Evolutionary conservation across 2,797 vertebrate genomes (phyloP).

Genomic region (Falco naumanni): DNA sequence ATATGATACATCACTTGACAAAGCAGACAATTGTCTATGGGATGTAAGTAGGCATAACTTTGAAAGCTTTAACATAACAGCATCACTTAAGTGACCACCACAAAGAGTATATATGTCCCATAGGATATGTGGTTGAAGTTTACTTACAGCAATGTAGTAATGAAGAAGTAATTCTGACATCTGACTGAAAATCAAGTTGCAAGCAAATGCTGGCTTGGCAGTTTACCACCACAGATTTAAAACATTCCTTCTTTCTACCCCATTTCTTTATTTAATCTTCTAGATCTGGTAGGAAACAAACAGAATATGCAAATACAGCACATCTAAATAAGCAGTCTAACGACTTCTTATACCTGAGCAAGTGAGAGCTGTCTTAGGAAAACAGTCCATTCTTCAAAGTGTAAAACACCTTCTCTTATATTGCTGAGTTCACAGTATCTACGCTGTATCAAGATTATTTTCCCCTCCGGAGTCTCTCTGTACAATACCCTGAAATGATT

Average conservation of each 20-base stretch:
- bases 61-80: background rate
- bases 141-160: background rate
- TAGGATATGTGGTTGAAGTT: background rate
- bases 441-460: background rate
- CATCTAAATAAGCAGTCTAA: background rate
- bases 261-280: background rate
- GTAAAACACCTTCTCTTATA: background rate
- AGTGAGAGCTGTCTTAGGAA: background rate
- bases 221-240: background rate
- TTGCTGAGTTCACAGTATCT: background rate
- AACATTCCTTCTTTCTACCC: background rate
- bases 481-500: background rate
- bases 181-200: background rate
- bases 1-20: background rate
- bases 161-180: background rate
- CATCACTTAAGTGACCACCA: background rate
- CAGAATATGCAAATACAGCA: background rate
- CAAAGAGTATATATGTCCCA: rapidly evolving
- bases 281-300: background rate
- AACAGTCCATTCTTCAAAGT: background rate
- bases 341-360: background rate
- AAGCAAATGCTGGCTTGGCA: background rate
- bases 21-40: background rate
- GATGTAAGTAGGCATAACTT: background rate
- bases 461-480: background rate